Conservation (phyloP, 2,797 vertebrate species). For the Macropus fuliginosus region DNA sequence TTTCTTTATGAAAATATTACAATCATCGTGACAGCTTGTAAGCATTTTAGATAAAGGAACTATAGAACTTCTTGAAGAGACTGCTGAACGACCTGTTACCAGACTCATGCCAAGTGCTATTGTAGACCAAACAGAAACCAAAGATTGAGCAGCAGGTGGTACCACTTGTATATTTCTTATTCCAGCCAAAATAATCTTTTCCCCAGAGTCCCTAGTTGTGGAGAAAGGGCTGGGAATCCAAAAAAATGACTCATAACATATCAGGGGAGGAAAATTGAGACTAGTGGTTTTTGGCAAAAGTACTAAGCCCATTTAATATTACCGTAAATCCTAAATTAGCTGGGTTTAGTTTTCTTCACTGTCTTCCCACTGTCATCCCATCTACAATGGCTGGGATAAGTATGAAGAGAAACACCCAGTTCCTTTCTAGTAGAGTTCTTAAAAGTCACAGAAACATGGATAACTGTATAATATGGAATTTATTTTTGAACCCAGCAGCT, state of each 20-base stretch:
- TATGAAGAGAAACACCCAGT: background rate
- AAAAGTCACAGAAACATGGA: background rate
- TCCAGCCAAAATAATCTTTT: constrained; percentile 60
- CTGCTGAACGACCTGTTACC: background rate
- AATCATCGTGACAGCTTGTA: background rate
- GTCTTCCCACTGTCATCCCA: background rate
- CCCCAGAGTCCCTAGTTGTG: constrained; percentile 14
- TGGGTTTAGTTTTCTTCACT: background rate
- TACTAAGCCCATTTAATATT: constrained; percentile 28
- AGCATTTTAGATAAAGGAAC: background rate
- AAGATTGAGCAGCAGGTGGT: constrained; percentile 62
- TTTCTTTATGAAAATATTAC: background rate
- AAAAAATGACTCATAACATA: constrained; percentile 55
- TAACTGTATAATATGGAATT: background rate
- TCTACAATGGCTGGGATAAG: fast-evolving
- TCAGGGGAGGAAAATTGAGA: constrained; percentile 35
- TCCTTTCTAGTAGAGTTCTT: background rate
- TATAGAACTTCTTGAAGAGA: background rate
- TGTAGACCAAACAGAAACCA: constrained; percentile 51
- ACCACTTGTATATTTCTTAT: constrained; percentile 35
- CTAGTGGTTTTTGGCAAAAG: constrained; percentile 49
- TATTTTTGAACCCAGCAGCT: background rate
- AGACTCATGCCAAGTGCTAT: constrained; percentile 27
- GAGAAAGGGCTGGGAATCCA: constrained; percentile 52
- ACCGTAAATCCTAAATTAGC: constrained; percentile 38